phyloP scores from a whole-genome alignment of 2,113 vertebrate species.

The Jacana jacana region DNA sequence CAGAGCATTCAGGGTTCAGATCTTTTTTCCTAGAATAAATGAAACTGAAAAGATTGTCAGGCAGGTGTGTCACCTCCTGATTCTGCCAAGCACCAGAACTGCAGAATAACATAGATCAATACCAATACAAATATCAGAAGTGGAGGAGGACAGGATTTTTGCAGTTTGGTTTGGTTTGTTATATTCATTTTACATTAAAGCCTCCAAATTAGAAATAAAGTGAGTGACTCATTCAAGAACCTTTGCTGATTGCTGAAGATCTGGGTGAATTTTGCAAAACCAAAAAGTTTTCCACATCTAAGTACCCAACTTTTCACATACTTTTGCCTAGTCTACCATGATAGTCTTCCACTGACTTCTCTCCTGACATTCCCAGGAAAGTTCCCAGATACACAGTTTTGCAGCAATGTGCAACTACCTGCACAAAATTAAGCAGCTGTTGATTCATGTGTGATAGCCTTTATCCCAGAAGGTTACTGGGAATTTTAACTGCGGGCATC shows the following conservation, averaged over 20 bases:
- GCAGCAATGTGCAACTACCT: not conserved
- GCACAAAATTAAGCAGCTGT: not conserved
- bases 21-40: not conserved
- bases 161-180: not conserved
- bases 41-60: not conserved
- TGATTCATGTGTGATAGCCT: not conserved
- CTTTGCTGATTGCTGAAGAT: not conserved
- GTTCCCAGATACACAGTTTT: not conserved
- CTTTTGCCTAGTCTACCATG: not conserved
- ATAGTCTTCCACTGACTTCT: not conserved
- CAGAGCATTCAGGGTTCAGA: not conserved
- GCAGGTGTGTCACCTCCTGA: not conserved
- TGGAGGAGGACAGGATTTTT: not conserved
- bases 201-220: not conserved
- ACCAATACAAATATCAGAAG: not conserved
- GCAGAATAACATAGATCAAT: not conserved
- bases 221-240: not conserved
- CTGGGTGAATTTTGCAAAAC: not conserved
- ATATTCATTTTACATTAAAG: not conserved
- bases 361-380: not conserved
- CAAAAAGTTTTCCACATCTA: not conserved
- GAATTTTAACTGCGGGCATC: not conserved
- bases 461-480: not conserved
- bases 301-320: not conserved
- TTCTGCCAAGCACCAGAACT: not conserved